A percentile compares a stretch with the other conserved stretches of the same genome.
phyloP scores from a whole-genome alignment of 2,797 vertebrate genomes.

The Fistularia tabacaria region DNA sequence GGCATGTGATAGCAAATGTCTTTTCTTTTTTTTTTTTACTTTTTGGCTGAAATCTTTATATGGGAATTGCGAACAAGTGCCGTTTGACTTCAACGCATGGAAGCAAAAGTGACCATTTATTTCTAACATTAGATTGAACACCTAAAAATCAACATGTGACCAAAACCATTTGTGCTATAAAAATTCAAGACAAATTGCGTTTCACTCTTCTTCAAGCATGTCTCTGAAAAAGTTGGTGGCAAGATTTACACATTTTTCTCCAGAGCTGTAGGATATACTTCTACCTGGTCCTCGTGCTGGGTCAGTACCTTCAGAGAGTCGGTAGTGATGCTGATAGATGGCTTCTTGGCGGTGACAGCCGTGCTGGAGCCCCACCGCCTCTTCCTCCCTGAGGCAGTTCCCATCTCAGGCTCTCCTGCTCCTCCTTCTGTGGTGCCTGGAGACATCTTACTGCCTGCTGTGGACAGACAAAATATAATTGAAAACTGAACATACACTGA shows the following conservation, averaged over 20 bases:
- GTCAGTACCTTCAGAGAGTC: constrained; percentile 86
- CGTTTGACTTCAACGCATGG: too few relatives aligned
- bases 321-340: constrained; percentile 90
- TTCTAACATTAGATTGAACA: too few relatives aligned
- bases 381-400: constrained; percentile 79
- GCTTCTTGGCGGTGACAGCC: constrained; percentile 86
- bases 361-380: constrained; percentile 91
- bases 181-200: too few relatives aligned
- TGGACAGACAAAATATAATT: background rate
- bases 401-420: constrained; percentile 76
- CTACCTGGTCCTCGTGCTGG: background rate
- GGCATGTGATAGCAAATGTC: too few relatives aligned
- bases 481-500: background rate
- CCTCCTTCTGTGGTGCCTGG: constrained; percentile 54
- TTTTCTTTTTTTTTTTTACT: too few relatives aligned
- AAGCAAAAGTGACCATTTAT: too few relatives aligned
- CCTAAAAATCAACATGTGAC: too few relatives aligned
- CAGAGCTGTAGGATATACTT: background rate
- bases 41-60: too few relatives aligned
- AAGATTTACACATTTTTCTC: background rate
- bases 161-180: too few relatives aligned
- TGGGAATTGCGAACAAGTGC: too few relatives aligned
- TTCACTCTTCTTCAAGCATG: too few relatives aligned
- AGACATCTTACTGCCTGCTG: constrained; percentile 68
- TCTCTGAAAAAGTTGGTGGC: background rate